Evolutionary conservation across 1,140 invertebrate species (phyloP), one percentile per base, ranked within the genome.

Genomic region (Pollicipes pollicipes): DNA sequence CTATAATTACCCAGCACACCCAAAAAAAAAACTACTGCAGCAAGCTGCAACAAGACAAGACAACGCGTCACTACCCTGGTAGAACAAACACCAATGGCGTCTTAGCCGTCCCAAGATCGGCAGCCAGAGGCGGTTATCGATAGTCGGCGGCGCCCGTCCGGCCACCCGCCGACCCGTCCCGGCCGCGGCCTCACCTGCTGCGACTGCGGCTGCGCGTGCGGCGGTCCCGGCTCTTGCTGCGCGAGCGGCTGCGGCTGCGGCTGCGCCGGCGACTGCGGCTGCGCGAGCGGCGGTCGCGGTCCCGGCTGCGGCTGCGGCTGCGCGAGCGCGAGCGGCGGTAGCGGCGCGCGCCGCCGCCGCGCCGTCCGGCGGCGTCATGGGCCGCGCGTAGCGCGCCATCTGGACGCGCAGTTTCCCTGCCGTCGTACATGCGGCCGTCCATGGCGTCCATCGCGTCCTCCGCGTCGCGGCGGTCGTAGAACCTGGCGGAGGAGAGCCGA

Each of bases 371-470:
- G 75, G 75, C 28, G 73, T 75, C 66, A 74, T 74, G 29, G 75
- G 75, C 1, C 75, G 69, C 17, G 72, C 75, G 35, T 75, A 75
- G 21, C 73, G 66, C 16, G 75, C 96, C 92, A 98, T 94, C 80
- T 97, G 93, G 30, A 98, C 95, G 70, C 94, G 83, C 24, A 98
- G 83, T 80, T n/a, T 97, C 94, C 83, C 95, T 89, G n/a, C 95
- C 95, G 80, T 98, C 95, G 66, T 98, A 80, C 78, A 92, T 85
- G 58, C 91, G 86, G 16, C 95, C 95, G 82, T 98, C 93, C 86
- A 98, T 89, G n/a, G 91, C 90, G 78, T 97, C 93, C 73, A 97
- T 83, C 75, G 85, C 84, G 80, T 97, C 94, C 82, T 97, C 94
- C 17, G 95, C 95, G 83, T 97, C 94, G 45, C 93, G 85, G 78